phyloP scores from a whole-genome alignment of 2,797 vertebrate species.

The Pseudochirops cupreus region DNA sequence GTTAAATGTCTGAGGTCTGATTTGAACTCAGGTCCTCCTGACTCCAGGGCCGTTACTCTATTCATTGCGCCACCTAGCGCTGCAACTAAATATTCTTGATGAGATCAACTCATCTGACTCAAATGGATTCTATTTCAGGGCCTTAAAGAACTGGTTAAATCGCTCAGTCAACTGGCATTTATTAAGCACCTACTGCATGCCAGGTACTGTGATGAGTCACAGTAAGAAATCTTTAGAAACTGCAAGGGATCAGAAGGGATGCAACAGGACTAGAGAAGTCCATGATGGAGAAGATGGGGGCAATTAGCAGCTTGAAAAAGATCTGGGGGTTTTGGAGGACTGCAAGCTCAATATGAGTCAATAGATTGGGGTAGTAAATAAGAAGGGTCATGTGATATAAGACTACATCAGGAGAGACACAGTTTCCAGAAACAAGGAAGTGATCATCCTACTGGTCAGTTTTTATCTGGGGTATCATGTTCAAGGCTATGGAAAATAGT shows the following conservation, averaged over 20 bases:
- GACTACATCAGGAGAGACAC: not conserved
- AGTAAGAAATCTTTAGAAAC: not conserved
- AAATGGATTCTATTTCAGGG: not conserved
- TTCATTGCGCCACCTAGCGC: too few relatives aligned
- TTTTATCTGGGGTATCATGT: not conserved
- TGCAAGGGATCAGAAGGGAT: not conserved
- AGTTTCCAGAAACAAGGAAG: not conserved
- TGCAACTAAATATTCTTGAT: not conserved
- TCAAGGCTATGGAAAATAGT: not conserved
- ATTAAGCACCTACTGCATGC: not conserved
- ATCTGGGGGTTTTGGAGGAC: not conserved
- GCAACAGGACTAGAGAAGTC: not conserved
- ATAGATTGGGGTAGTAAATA: not conserved
- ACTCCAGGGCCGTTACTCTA: too few relatives aligned
- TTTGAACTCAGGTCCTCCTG: too few relatives aligned
- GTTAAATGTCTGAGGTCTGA: too few relatives aligned
- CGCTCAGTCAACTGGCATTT: not conserved
- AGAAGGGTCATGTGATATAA: not conserved
- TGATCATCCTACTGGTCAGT: not conserved
- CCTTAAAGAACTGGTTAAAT: not conserved
- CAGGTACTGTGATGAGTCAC: not conserved
- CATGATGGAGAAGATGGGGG: not conserved
- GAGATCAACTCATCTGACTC: not conserved
- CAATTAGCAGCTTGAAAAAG: not conserved
- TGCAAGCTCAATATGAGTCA: not conserved